Evolutionary conservation across 2,888 invertebrate genomes (phyloP), one percentile per base, ranked within the genome.

Genomic region (Drosophila eohydei): DNA sequence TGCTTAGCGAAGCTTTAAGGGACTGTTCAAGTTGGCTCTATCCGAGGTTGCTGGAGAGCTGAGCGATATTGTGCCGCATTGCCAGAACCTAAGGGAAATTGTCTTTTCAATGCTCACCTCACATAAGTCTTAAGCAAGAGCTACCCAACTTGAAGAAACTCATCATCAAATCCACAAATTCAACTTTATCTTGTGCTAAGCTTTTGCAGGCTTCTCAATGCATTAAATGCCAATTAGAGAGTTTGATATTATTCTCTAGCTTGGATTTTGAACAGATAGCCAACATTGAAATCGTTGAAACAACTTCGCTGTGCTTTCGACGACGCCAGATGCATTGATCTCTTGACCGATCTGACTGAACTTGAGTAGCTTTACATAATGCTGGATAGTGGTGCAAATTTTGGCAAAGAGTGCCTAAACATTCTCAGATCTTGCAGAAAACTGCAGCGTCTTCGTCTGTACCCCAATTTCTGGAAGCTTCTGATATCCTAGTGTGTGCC

Each of bases 341-440:
- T 71, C 2, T 38, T 75, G 38, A 44, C 76, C 6, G 48, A 76
- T 14, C 40, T 75, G 8, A 61, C 61, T 0, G 76, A 71, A 16
- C 67, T 75, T 3, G 71, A 75, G 34, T 58, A 57, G 6, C 74
- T 74, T 26, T 75, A 75, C 12, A 46, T 74, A 2, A 61, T 43
- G 41, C n/a, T 75, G 21, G 58, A 55, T 4, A 54, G 65, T 11
- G 58, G 71, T 6, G 28, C 0, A 2, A 50, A 40, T 4, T 75
- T 70, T 4, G 34, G 55, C 2, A 61, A 75, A 2, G 71, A 74
- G 58, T 74, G 60, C 0, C 32, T 74, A 12, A 71, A 71, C 43
- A 4, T 75, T 21, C 40, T 75, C 0, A 55, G n/a, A n/a, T 59
- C 61, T 38, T 0, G 52, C 67, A 30, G 11, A 28, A 54, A 30